Conservation (phyloP, 2,113 vertebrate species). For the Tangachromis dhanisi region DNA sequence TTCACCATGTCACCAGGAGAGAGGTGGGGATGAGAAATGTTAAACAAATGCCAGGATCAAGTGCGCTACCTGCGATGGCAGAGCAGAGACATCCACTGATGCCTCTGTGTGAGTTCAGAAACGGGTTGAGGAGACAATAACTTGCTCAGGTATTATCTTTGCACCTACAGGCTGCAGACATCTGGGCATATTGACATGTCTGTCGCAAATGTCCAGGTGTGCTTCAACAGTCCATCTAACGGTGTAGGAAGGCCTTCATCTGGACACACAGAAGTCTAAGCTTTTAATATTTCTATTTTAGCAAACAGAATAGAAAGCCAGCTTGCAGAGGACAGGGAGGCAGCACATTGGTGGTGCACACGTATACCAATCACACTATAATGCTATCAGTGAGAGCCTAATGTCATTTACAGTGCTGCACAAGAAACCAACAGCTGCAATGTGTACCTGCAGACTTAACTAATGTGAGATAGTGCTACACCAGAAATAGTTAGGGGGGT, state of each 20-base stretch:
- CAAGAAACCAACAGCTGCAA: constrained; percentile 28
- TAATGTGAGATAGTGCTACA: background rate
- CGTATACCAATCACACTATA: background rate
- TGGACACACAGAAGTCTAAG: background rate
- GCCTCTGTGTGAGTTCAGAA: background rate
- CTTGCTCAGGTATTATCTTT: background rate
- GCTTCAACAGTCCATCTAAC: background rate
- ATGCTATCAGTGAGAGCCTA: constrained; percentile 37
- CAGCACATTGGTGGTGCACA: background rate
- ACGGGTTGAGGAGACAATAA: background rate
- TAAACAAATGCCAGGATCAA: constrained; percentile 64
- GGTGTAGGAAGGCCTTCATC: background rate
- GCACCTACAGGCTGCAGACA: background rate
- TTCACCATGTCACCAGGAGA: constrained; percentile 6
- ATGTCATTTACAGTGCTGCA: constrained; percentile 16
- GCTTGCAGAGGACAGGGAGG: background rate
- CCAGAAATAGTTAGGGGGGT: constrained; percentile 41
- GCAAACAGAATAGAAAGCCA: constrained; percentile 23
- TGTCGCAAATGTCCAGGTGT: background rate
- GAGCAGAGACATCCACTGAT: background rate
- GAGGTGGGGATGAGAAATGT: constrained; percentile 17
- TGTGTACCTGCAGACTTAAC: constrained; percentile 44
- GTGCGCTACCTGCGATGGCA: constrained; percentile 35
- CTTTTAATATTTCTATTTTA: constrained; percentile 28
- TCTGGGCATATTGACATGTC: background rate